Evolutionary conservation across 2,797 vertebrate species (phyloP), one percentile per base, ranked within the genome.

Genomic region (Champsocephalus gunnari): DNA sequence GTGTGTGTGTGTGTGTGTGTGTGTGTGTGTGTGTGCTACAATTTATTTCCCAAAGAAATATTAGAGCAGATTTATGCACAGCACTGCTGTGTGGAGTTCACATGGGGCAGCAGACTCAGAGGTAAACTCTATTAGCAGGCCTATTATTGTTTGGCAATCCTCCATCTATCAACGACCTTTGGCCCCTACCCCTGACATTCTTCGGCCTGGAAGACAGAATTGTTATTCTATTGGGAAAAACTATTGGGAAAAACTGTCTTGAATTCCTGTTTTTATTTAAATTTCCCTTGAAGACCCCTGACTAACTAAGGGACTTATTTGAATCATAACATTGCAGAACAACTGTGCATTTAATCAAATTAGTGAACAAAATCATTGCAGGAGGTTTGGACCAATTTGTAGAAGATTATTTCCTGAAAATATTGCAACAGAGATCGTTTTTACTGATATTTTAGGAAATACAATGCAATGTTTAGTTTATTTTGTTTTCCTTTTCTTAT

Each of bases 11-110:
- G 19, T 1, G 19, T 1, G 19, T 1, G 19, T 19, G 19, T 13
- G 19, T 54, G 32, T 4, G 16, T 14, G 48, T 45, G 24, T 45
- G 48, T 53, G 55, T 43, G 24, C 10, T 1, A 1, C 28, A 63
- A 32, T 80, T 16, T 68, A 48, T 61, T 47, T 74, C 45, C 50
- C 17, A 55, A 66, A 63, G 41, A 71, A 48, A 61, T 50, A 67
- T 73, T 58, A 62, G 47, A 65, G 55, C 32, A 69, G 71, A 85
- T 76, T 78, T 68, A 70, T 66, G 60, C 55, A 71, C 41, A 59
- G 3, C 17, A 5, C 44, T 24, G 21, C 14, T 56, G 34, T 73
- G 50, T 32, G 50, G 47, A 64, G 68, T 65, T 74, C 53, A 75
- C 58, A 45, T 68, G 19, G 50, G 47, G 65, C 47, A 45, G 5